Conservation (phyloP, 92 coral and sea anemone genomes). For the Actinostola sp. region DNA sequence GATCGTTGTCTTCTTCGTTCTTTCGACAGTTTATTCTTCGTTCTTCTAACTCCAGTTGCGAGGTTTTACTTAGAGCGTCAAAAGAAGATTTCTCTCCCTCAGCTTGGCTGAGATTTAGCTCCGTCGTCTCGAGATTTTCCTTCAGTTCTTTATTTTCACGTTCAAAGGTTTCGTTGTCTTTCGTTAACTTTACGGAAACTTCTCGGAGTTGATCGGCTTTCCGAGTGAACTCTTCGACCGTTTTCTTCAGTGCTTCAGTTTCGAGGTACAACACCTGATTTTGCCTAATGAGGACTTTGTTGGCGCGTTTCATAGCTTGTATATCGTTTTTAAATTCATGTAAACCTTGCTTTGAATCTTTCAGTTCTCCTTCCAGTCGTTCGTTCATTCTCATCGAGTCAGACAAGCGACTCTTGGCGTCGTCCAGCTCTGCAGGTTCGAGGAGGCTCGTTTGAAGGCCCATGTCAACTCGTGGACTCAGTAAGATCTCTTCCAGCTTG, state of each 20-base stretch:
- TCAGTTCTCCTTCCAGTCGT: slow-evolving; percentile 70
- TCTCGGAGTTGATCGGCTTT: slow-evolving; percentile 42
- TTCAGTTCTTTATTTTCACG: slow-evolving; percentile 64
- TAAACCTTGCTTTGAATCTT: slow-evolving; percentile 63
- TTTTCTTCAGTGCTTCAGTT: slow-evolving; percentile 76
- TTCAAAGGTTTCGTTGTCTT: slow-evolving; percentile 71
- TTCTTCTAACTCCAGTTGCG: slow-evolving; percentile 59
- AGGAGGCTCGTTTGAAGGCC: slow-evolving; percentile 79
- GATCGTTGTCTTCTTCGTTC: slow-evolving; percentile 61
- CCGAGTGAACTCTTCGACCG: slow-evolving; percentile 39
- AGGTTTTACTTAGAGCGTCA: slow-evolving; percentile 37
- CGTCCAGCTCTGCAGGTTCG: slow-evolving; percentile 68
- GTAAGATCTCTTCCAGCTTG: slow-evolving; percentile 69
- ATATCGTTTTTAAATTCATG: slow-evolving; percentile 69
- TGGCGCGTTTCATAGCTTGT: slow-evolving; percentile 86
- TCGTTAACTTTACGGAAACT: slow-evolving; percentile 45
- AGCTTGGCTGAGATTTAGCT: slow-evolving; percentile 53
- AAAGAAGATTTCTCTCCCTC: slow-evolving; percentile 53
- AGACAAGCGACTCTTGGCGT: slow-evolving; percentile 63
- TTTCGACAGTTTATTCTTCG: slow-evolving; percentile 36
- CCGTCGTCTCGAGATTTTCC: slow-evolving; percentile 49
- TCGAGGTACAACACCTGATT: slow-evolving; percentile 92
- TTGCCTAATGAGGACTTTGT: slow-evolving; percentile 86
- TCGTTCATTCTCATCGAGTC: slow-evolving; percentile 65
- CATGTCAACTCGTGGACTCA: slow-evolving; percentile 82